phyloP scores from a whole-genome alignment of 2,888 invertebrate genomes.

The Lepidochitona cinerea region DNA sequence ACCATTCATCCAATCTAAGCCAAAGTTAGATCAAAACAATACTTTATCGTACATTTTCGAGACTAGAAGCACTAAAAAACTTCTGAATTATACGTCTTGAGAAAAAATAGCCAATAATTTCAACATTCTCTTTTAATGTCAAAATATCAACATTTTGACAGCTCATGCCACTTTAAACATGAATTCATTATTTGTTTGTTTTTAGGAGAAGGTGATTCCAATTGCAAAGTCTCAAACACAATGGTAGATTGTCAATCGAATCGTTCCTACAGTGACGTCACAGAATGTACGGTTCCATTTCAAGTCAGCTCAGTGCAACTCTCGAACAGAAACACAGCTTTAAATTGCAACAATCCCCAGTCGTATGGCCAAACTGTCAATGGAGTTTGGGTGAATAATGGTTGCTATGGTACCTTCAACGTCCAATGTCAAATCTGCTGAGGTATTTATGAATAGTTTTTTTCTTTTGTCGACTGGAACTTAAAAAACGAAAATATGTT shows the following conservation, averaged over 20 bases:
- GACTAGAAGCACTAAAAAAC: no score
- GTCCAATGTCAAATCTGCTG: not conserved
- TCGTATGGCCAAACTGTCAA: not conserved
- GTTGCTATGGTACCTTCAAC: not conserved
- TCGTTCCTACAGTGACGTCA: not conserved
- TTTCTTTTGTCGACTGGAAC: no score
- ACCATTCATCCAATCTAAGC: no score
- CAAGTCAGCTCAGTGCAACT: not conserved
- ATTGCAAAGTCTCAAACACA: not conserved
- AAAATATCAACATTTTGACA: no score
- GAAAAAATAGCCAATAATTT: no score
- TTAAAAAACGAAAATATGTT: no score
- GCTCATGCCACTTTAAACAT: no score
- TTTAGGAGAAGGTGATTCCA: not conserved
- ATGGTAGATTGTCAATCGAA: not conserved
- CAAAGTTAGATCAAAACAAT: no score
- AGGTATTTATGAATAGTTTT: not conserved
- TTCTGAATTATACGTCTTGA: no score
- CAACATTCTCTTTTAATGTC: no score
- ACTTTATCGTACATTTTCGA: no score
- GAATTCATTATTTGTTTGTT: no score
- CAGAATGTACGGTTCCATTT: not conserved
- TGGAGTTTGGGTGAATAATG: not conserved
- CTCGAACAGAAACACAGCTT: not conserved
- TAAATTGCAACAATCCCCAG: not conserved